A percentile compares a stretch with the other conserved stretches of the same genome.
phyloP scores from a whole-genome alignment of 2,113 vertebrate species.

The Nyctereutes procyonoides region DNA sequence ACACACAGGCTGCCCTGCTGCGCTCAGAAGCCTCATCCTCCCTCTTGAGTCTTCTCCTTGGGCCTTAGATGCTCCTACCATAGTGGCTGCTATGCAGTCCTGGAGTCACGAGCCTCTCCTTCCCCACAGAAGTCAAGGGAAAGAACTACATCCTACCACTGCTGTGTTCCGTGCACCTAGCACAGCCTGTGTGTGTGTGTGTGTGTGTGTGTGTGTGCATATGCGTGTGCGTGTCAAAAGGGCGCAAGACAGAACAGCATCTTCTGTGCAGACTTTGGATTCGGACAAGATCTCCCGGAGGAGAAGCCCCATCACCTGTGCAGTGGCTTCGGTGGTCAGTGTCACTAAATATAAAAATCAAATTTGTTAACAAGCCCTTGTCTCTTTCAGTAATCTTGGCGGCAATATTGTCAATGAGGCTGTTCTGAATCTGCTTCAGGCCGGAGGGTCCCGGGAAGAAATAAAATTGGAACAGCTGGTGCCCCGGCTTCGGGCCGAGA shows the following conservation, averaged over 20 bases:
- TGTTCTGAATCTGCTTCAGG: constrained; percentile 93
- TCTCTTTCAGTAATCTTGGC: constrained; percentile 91
- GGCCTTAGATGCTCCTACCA: not conserved
- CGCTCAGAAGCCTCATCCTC: not conserved
- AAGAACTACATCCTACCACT: not conserved
- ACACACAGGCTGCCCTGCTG: not conserved
- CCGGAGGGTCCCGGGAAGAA: constrained; percentile 92
- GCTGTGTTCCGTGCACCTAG: not conserved
- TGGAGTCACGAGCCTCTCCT: not conserved
- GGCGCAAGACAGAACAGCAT: not conserved
- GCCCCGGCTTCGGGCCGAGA: constrained; percentile 88
- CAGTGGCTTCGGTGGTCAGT: not conserved
- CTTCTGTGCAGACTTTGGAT: not conserved
- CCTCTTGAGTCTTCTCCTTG: not conserved
- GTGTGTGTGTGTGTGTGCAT: not conserved
- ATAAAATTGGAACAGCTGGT: constrained; percentile 94
- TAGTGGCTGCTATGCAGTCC: not conserved
- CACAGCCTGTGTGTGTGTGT: not conserved
- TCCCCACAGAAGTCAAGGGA: not conserved
- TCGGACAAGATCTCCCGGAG: not conserved
- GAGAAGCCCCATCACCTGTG: not conserved
- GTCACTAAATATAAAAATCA: not conserved
- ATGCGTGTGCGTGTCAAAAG: not conserved
- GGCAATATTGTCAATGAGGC: constrained; percentile 93
- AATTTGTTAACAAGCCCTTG: not conserved